A percentile compares a stretch with the other conserved stretches of the same genome.
Conservation (phyloP, 2,113 vertebrate species). For the Clarias macrocephalus region DNA sequence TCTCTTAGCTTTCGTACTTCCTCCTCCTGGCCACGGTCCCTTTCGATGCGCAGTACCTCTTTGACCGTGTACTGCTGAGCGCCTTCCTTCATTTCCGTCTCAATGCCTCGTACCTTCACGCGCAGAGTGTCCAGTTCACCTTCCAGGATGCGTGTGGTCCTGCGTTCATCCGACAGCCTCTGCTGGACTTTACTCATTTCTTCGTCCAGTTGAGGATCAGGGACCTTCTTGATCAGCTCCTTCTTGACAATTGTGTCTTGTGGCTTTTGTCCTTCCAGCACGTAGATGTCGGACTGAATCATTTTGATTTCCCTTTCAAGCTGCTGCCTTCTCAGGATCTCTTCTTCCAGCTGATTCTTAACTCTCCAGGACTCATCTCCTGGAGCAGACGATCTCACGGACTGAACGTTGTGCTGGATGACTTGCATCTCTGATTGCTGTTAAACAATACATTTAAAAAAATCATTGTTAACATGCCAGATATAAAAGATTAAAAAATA, state of each 20-base stretch:
- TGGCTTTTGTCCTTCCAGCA: slow-evolving; percentile 84
- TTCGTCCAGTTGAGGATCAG: slow-evolving; percentile 88
- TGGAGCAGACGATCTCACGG: slow-evolving; percentile 59
- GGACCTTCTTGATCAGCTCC: slow-evolving; percentile 88
- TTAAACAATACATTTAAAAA: slow-evolving; percentile 16
- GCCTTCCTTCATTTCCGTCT: slow-evolving; percentile 81
- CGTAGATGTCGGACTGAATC: slow-evolving; percentile 84
- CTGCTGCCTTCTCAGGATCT: slow-evolving; percentile 84
- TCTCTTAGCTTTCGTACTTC: slow-evolving; percentile 84
- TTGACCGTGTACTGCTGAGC: slow-evolving; percentile 93
- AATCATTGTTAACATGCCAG: not conserved
- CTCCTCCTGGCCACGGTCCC: slow-evolving; percentile 85
- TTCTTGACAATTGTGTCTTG: slow-evolving; percentile 87
- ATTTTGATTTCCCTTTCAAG: slow-evolving; percentile 83
- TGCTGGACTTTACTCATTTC: slow-evolving; percentile 83
- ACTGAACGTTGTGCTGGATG: slow-evolving; percentile 68
- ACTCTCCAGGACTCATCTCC: slow-evolving; percentile 83
- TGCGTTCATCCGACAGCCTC: slow-evolving; percentile 85
- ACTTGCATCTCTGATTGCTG: slow-evolving; percentile 82
- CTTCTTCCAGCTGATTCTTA: slow-evolving; percentile 87
- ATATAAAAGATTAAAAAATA: not conserved
- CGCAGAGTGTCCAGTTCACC: slow-evolving; percentile 84
- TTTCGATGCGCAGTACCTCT: slow-evolving; percentile 92
- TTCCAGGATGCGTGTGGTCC: slow-evolving; percentile 80
- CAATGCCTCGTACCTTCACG: slow-evolving; percentile 75